Conservation (phyloP, 2,797 vertebrate species). For the Smutsia gigantea region DNA sequence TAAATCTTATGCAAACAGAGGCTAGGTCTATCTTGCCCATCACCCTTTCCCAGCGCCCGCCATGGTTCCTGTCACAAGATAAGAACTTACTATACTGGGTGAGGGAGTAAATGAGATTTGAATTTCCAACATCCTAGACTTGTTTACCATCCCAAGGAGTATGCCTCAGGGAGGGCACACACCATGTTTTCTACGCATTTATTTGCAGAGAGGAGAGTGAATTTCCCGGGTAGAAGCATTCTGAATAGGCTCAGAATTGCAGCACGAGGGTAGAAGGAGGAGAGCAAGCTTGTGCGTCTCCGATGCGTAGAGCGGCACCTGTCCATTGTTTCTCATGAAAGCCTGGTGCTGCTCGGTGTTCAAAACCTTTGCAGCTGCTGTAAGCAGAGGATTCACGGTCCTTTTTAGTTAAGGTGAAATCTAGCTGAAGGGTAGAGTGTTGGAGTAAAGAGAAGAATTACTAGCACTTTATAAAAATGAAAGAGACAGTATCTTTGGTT, state of each 20-base stretch:
- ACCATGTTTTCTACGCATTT: not conserved
- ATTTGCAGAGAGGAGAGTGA: not conserved
- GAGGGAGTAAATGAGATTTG: not conserved
- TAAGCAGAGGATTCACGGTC: not conserved
- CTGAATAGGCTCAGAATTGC: not conserved
- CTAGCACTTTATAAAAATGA: not conserved
- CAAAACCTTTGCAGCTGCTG: not conserved
- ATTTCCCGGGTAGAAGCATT: fast-evolving
- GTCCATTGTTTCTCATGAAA: not conserved
- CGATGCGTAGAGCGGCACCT: not conserved
- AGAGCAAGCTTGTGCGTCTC: not conserved
- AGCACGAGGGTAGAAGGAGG: fast-evolving
- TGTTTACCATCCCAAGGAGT: not conserved
- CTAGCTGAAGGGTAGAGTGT: not conserved
- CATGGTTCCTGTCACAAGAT: not conserved
- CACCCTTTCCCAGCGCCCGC: not conserved
- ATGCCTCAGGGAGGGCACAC: not conserved
- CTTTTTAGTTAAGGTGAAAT: not conserved
- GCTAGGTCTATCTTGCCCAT: not conserved
- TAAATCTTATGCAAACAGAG: not conserved
- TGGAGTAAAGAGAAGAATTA: not conserved
- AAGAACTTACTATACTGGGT: not conserved
- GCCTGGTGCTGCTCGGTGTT: not conserved
- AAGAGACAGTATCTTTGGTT: not conserved
- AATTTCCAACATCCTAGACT: not conserved